Base-by-base conservation (phyloP, 1,140 invertebrate genomes). In the Trissolcus basalis region DNA sequence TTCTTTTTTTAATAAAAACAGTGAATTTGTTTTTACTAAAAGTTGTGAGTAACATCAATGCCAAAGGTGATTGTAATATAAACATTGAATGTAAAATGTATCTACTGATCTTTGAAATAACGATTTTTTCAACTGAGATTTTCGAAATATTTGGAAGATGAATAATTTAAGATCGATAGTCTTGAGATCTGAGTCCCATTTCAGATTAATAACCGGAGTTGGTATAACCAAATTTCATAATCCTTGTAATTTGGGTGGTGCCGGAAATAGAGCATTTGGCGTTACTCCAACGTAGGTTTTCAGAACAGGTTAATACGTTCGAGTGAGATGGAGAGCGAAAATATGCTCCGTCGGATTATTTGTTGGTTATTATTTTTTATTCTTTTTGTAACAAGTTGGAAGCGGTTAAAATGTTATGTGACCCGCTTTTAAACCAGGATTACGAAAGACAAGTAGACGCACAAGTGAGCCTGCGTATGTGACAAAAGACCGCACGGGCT, bases 391-490 rank as follows among this genome's bases (percentile, higher is more conserved):
- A 68, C 47, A 56, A 64, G 64, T 61, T 50, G 50, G 60, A 69
- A 79, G 50, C 72, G 69, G 75, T 77, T 72, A 72, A 78, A 82
- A 80, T 78, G 72, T 73, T 75, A 73, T 74, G 71, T 72, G 70
- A 74, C 67, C 76, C 61, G 70, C 45, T 53, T 68, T 73, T 72
- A 71, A 61, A 79, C 61, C 68, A 50, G 72, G 74, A 60, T 78
- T 80, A 80, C 56, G 71, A 69, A 77, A 80, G 72, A 80, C 76
- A 80, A 81, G 80, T 78, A 78, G 70, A 58, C 71, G 68, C 60
- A 35, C 64, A 53, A 70, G 54, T 56, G 70, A 65, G 69, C 47
- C 58, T 13, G 45, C 39, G 65, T 54, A 60, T 60, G 77, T 78
- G 70, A 55, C 55, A 73, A 76, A 74, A 68, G 54, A 56, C 60